These are phyloP conservation scores for Drosophila subobscura DNA, from an alignment of 1,140 invertebrate species.

Conservation along the genomic window DNA sequence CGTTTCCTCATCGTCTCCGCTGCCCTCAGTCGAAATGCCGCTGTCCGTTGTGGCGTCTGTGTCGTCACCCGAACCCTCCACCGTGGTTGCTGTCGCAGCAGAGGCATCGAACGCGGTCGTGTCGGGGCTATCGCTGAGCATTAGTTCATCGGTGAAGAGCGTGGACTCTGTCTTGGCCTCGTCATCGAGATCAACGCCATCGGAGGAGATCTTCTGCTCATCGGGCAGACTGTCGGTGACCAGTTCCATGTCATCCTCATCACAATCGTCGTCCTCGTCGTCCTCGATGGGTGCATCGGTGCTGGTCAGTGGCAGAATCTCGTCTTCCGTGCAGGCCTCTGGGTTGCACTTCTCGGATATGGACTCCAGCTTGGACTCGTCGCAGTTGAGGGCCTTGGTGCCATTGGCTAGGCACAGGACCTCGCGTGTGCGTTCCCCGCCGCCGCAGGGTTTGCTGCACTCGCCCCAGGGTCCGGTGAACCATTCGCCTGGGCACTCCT, in stretches of 20 bases:
- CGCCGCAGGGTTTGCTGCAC: constrained; percentile 92
- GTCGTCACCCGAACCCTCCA: constrained; percentile 73
- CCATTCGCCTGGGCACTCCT: constrained; percentile 93
- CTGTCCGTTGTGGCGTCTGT: constrained; percentile 62
- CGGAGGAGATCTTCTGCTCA: constrained; percentile 43
- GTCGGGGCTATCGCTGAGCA: constrained; percentile 86
- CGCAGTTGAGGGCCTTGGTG: constrained; percentile 86
- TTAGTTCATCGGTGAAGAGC: constrained; percentile 85
- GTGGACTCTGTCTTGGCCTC: constrained; percentile 67
- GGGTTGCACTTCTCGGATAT: constrained; percentile 90
- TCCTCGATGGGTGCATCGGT: constrained; percentile 85
- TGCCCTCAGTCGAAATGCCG: constrained; percentile 66
- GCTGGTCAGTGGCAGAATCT: constrained; percentile 86
- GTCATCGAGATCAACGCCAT: constrained; percentile 61
- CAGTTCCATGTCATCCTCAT: constrained; percentile 83
- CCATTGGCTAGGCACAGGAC: constrained; percentile 92
- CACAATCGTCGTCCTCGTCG: constrained; percentile 84
- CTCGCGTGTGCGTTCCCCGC: constrained; percentile 89
- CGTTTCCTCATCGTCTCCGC: constrained; percentile 63
- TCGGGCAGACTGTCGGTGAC: constrained; percentile 39
- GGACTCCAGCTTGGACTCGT: constrained; percentile 87
- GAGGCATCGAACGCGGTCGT: constrained; percentile 52
- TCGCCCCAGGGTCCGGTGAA: constrained; percentile 93
- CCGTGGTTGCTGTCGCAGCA: constrained; percentile 60
- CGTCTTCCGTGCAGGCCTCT: constrained; percentile 88